Base-by-base conservation (phyloP, 2,888 invertebrate genomes). In the Margaritifera margaritifera region DNA sequence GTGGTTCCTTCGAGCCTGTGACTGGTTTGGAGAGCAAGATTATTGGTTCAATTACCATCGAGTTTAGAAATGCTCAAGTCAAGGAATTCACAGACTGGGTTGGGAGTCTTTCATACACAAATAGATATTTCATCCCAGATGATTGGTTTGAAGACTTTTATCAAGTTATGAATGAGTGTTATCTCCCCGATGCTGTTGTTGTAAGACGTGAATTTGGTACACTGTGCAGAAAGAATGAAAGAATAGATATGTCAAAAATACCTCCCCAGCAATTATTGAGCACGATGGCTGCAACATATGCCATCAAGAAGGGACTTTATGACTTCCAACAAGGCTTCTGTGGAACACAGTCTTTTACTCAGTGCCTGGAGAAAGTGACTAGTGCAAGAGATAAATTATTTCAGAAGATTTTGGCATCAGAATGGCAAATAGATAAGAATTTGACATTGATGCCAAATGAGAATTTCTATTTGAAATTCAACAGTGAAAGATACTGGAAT, bases 81-180 rank as follows among this genome's bases (percentile, higher is more conserved):
- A 71, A 80, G 1, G 80, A 78, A 5, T 89, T 89, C 74, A 71
- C 74, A 4, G 66, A 73, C 11, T 89, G 84, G 72, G 68, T 86
- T 22, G 72, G 77, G 6, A 75, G 72, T 6, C 69, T 89, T 53
- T 71, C 52, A 1, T 76, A 77, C 55, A 62, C 54, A 27, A 75
- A 79, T 11, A 75, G 77, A 22, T 71, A 87, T 66, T 80, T 80
- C 0, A 86, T 90, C 60, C 90, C 90, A 4, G 78, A 82, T 56
- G 83, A 83, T 15, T 91, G 91, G 91, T 90, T 89, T 69, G 89
- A 89, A 20, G 90, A 90, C 68, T 90, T 87, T 68, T 90, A 88
- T 80, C 89, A 90, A 74, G 77, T 79, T 6, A 77, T 85, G 15
- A 80, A 80, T 65, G 56, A 77, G 54, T 86, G 87, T 64, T 69